Percentiles rank a stretch among this genome's conserved stretches.
phyloP scores from a whole-genome alignment of 2,113 vertebrate genomes.

The Nothobranchius kuhntae region DNA sequence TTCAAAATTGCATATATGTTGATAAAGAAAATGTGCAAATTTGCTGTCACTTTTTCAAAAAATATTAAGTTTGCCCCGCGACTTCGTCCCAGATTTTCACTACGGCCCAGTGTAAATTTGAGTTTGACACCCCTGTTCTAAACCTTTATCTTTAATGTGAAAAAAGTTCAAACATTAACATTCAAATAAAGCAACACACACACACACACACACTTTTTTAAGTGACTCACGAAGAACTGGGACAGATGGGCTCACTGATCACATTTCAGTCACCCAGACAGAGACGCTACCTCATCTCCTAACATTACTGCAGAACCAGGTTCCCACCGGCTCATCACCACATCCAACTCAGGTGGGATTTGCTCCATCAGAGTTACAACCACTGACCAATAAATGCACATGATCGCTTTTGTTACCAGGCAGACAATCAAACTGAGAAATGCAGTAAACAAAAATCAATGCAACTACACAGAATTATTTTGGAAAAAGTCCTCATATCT shows the following conservation, averaged over 20 bases:
- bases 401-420: background rate
- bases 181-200: background rate
- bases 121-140: too few relatives aligned
- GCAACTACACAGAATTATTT: too few relatives aligned
- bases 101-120: too few relatives aligned
- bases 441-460: background rate
- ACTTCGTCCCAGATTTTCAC: too few relatives aligned
- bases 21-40: too few relatives aligned
- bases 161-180: background rate
- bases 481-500: background rate
- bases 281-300: slow-evolving; percentile 70
- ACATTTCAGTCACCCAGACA: slow-evolving; percentile 64
- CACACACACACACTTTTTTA: slow-evolving; percentile 15
- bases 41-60: too few relatives aligned
- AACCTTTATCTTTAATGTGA: background rate
- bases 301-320: slow-evolving; percentile 27
- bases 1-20: too few relatives aligned
- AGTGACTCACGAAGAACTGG: slow-evolving; percentile 26
- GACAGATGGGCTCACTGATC: slow-evolving; percentile 55
- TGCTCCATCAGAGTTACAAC: background rate
- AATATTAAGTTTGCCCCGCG: too few relatives aligned
- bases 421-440: background rate
- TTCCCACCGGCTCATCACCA: slow-evolving; percentile 32
- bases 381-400: slow-evolving; percentile 8
- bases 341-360: slow-evolving; percentile 47